phyloP scores from a whole-genome alignment of 2,888 invertebrate genomes.

The Orchestes rusci region DNA sequence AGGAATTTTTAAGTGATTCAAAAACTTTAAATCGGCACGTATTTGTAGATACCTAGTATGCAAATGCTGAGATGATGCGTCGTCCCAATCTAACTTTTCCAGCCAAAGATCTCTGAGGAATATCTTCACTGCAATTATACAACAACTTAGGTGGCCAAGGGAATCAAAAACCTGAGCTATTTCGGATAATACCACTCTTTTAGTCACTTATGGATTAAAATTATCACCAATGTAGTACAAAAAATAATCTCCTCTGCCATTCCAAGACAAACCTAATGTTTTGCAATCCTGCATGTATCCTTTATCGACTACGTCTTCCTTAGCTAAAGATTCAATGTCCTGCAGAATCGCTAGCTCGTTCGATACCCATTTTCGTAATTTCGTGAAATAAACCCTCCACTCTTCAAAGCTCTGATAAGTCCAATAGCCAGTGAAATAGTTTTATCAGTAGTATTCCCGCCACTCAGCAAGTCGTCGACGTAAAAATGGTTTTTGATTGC shows the following conservation, averaged over 20 bases:
- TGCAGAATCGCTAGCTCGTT: too few relatives aligned
- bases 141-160: slow-evolving; percentile 22
- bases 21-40: slow-evolving; percentile 16
- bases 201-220: too few relatives aligned
- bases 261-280: too few relatives aligned
- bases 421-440: background rate
- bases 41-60: slow-evolving; percentile 15
- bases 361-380: too few relatives aligned
- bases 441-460: background rate
- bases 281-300: too few relatives aligned
- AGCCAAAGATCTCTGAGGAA: slow-evolving; percentile 21
- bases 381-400: slow-evolving; percentile 15
- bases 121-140: slow-evolving; percentile 24
- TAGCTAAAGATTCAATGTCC: too few relatives aligned
- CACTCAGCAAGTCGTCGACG: slow-evolving; percentile 1
- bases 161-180: slow-evolving; percentile 28
- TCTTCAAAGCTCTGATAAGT: background rate
- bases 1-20: too few relatives aligned
- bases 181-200: too few relatives aligned
- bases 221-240: too few relatives aligned
- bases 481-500: slow-evolving; percentile 2
- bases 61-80: slow-evolving; percentile 8
- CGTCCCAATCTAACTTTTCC: slow-evolving; percentile 21
- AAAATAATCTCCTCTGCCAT: too few relatives aligned
- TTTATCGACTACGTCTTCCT: too few relatives aligned